Conservation (phyloP, 2,797 vertebrate genomes). For the Lithobates pipiens region DNA sequence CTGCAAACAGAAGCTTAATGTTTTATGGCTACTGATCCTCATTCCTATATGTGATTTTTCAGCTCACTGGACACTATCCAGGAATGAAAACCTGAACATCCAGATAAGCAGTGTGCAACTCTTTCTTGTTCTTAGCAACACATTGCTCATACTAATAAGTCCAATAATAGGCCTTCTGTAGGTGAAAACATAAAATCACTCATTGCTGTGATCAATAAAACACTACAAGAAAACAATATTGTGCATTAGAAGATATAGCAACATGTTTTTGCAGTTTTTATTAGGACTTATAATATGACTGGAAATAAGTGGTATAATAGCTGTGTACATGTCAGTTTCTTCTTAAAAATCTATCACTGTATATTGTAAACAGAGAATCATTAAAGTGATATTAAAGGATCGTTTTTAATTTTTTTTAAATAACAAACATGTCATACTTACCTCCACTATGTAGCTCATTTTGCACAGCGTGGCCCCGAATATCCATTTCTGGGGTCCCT, state of each 20-base stretch:
- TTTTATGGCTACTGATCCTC: neutral
- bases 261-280: neutral
- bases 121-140: neutral
- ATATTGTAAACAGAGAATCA: too few relatives aligned
- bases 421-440: too few relatives aligned
- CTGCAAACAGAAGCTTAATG: neutral
- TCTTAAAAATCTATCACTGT: too few relatives aligned
- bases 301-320: neutral
- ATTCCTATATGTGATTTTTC: neutral
- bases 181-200: constrained; percentile 1
- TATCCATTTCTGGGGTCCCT: too few relatives aligned
- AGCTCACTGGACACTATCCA: neutral
- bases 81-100: neutral
- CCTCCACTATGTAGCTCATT: too few relatives aligned
- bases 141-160: neutral
- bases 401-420: too few relatives aligned
- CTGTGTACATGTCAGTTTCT: too few relatives aligned
- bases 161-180: constrained; percentile 9
- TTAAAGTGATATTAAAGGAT: too few relatives aligned
- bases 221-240: neutral
- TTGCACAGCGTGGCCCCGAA: too few relatives aligned
- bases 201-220: neutral
- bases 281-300: too few relatives aligned
- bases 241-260: neutral
- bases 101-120: neutral